Evolutionary conservation across 2,797 vertebrate species (phyloP).

Genomic region (Sebastes flavidus): DNA sequence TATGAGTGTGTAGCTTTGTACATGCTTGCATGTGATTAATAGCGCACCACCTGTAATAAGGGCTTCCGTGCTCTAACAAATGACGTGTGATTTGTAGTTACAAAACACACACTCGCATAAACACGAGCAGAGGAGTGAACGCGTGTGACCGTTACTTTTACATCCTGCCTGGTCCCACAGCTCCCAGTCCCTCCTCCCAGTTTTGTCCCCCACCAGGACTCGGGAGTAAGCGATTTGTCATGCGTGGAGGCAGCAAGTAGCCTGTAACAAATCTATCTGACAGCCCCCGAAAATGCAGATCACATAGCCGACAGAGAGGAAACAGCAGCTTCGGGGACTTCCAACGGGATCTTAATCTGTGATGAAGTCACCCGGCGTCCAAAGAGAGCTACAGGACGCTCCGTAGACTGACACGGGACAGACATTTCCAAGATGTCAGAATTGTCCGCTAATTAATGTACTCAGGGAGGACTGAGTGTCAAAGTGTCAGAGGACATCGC

Average conservation of each 20-base stretch:
- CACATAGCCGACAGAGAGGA: constrained; percentile 66
- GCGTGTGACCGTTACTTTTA: constrained; percentile 1
- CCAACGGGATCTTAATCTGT: constrained; percentile 63
- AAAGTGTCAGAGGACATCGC: constrained; percentile 53
- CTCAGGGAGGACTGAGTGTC: constrained; percentile 39
- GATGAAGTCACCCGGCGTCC: constrained; percentile 56
- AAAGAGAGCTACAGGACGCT: constrained; percentile 33
- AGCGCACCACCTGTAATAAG: constrained; percentile 46
- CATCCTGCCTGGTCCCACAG: constrained; percentile 27
- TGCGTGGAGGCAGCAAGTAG: constrained; percentile 72
- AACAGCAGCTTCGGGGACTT: constrained; percentile 69
- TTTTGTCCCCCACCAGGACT: constrained; percentile 43
- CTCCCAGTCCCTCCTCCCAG: constrained; percentile 46
- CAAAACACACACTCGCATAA: constrained; percentile 2
- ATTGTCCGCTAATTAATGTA: constrained; percentile 59
- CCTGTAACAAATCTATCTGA: constrained; percentile 82
- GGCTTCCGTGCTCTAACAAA: constrained; percentile 23
- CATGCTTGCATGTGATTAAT: constrained; percentile 59
- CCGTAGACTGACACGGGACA: constrained; percentile 47
- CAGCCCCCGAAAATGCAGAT: constrained; percentile 78
- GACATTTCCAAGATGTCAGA: constrained; percentile 50
- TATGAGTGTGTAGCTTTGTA: not conserved
- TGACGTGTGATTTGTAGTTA: constrained; percentile 4
- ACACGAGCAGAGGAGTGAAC: not conserved
- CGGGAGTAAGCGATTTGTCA: constrained; percentile 72